Conservation (phyloP, 2,888 invertebrate genomes). For the Cryptus viduatorius region DNA sequence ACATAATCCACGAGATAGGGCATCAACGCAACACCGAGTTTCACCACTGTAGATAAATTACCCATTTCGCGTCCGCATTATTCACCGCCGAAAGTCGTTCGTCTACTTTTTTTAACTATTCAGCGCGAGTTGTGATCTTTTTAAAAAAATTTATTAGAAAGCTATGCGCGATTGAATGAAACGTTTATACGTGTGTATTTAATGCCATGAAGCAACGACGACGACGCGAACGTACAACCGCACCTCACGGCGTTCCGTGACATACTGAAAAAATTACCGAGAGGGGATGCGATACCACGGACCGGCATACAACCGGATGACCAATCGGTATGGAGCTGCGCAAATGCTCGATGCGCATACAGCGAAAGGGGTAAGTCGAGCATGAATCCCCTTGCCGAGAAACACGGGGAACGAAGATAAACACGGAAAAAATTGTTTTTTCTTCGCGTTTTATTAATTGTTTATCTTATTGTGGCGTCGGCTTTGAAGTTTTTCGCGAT, state of each 20-base stretch:
- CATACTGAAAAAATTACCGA: constrained; percentile 72
- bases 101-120: constrained; percentile 16
- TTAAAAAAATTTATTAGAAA: not conserved
- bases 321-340: constrained; percentile 19
- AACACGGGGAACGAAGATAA: not conserved
- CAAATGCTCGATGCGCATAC: constrained; percentile 19
- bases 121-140: not conserved
- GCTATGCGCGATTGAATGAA: constrained; percentile 6
- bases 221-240: constrained; percentile 50
- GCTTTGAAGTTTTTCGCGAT: constrained; percentile 21
- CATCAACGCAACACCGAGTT: constrained; percentile 80
- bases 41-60: constrained; percentile 81
- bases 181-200: constrained; percentile 25
- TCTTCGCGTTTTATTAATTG: constrained; percentile 24
- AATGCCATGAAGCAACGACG: constrained; percentile 12
- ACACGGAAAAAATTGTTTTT: constrained; percentile 18
- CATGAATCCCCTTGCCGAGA: constrained; percentile 1
- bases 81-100: constrained; percentile 68
- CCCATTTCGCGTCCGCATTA: constrained; percentile 78
- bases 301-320: constrained; percentile 20
- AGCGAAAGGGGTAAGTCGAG: constrained; percentile 23
- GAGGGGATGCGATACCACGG: constrained; percentile 10
- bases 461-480: constrained; percentile 38
- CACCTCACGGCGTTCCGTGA: constrained; percentile 70
- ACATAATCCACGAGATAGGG: constrained; percentile 82